These are phyloP conservation scores for Biston betularia DNA, from an alignment of 2,888 invertebrate species.

Conservation along the genomic window DNA sequence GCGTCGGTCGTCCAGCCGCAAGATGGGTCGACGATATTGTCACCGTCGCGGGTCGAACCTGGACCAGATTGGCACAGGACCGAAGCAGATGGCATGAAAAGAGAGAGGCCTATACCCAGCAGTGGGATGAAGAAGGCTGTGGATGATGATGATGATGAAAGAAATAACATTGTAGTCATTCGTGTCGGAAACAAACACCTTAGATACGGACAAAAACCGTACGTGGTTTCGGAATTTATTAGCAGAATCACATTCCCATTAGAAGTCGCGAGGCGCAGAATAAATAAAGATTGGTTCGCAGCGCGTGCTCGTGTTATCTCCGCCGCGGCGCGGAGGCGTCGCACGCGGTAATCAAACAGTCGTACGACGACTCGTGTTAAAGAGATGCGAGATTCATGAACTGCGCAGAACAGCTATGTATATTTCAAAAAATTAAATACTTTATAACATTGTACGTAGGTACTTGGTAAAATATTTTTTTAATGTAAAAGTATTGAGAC, in stretches of 20 bases:
- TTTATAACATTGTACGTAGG: no score
- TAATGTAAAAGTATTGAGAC: no score
- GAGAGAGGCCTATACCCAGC: no score
- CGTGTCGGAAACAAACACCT: no score
- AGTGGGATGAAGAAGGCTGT: no score
- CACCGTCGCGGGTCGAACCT: no score
- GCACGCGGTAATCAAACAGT: constrained; percentile 15
- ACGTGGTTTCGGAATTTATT: background rate
- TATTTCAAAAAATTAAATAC: background rate
- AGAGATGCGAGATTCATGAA: background rate
- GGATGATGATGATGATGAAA: no score
- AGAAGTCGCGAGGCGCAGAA: background rate
- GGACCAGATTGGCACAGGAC: no score
- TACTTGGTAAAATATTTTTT: background rate
- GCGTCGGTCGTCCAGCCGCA: no score
- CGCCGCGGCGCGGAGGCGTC: background rate
- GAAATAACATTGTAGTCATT: background rate
- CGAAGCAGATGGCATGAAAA: no score
- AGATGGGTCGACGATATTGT: no score
- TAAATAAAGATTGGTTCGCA: background rate
- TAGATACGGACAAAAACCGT: background rate
- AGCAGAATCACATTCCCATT: constrained; percentile 1
- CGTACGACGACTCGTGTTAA: constrained; percentile 5
- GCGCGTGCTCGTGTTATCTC: background rate
- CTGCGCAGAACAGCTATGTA: background rate